Percentiles rank a stretch among this genome's conserved stretches.
phyloP scores from a whole-genome alignment of 2,888 invertebrate genomes.

The Caradrina kadenii region DNA sequence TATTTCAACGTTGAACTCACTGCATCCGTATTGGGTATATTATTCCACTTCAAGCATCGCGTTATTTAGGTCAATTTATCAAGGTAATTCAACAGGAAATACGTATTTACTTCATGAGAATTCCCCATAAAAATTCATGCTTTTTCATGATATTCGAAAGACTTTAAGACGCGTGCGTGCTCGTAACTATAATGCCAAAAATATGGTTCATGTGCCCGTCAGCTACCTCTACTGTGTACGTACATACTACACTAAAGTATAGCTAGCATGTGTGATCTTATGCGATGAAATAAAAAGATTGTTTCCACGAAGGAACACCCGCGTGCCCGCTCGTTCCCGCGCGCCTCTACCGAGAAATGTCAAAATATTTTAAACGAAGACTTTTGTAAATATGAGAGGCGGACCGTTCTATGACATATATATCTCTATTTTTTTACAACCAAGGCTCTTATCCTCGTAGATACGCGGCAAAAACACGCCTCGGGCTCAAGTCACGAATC shows the following conservation, averaged over 20 bases:
- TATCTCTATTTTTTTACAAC: slow-evolving; percentile 82
- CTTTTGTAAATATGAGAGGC: slow-evolving; percentile 80
- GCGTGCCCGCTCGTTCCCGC: slow-evolving; percentile 66
- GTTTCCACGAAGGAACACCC: slow-evolving; percentile 82
- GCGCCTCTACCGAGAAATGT: slow-evolving; percentile 84
- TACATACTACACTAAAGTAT: slow-evolving; percentile 13
- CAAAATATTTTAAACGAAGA: slow-evolving; percentile 86
- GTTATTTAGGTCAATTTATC: slow-evolving; percentile 64
- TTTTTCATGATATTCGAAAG: slow-evolving; percentile 57
- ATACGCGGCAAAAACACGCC: slow-evolving; percentile 79
- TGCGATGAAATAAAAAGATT: slow-evolving; percentile 74
- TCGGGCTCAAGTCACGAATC: slow-evolving; percentile 79
- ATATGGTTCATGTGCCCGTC: slow-evolving; percentile 49
- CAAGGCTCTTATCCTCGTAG: slow-evolving; percentile 72
- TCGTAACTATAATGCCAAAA: slow-evolving; percentile 58
- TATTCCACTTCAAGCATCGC: slow-evolving; percentile 56
- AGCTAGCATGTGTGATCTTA: slow-evolving; percentile 58
- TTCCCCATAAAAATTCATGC: slow-evolving; percentile 60
- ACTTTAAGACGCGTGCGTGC: slow-evolving; percentile 60
- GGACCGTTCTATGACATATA: slow-evolving; percentile 77
- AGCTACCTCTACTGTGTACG: slow-evolving; percentile 34
- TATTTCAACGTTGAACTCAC: slow-evolving; percentile 37
- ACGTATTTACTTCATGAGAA: slow-evolving; percentile 65
- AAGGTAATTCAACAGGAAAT: slow-evolving; percentile 61
- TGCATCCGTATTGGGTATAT: slow-evolving; percentile 44